phyloP scores from a whole-genome alignment of 1,140 invertebrate genomes.

The Parapsyche elsis region DNA sequence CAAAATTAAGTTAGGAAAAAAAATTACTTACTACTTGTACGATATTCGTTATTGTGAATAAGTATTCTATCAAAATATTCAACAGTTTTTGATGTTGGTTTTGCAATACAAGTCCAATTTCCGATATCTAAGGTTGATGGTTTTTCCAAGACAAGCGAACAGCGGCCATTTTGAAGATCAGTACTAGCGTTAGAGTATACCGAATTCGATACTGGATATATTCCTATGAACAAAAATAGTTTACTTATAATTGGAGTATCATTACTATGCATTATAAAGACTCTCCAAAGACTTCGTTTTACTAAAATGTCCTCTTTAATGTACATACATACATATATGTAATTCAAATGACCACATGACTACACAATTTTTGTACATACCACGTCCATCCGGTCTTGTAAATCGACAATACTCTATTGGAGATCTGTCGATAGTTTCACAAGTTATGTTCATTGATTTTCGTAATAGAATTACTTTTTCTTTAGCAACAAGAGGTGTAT shows the following conservation, averaged over 20 bases:
- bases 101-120: conserved; percentile 44
- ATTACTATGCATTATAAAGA: no score
- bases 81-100: not conserved
- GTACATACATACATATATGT: no score
- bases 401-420: conserved; percentile 52
- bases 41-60: not conserved
- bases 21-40: not conserved
- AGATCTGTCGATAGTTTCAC: conserved; percentile 43
- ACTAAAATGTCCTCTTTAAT: no score
- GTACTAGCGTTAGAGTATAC: conserved; percentile 16
- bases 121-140: not conserved
- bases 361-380: conserved; percentile 32
- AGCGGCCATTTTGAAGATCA: conserved; percentile 21
- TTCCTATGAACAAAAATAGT: conserved; percentile 19
- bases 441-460: not conserved
- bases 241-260: no score
- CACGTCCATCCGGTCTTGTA: conserved; percentile 53
- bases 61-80: conserved; percentile 32
- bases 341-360: no score
- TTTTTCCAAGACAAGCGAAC: conserved; percentile 1
- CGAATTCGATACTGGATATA: conserved; percentile 7
- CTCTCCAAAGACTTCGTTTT: no score
- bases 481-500: conserved; percentile 20
- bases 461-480: not conserved
- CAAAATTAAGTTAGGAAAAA: not conserved